phyloP scores from a whole-genome alignment of 2,888 invertebrate species.

The Campoplex nolae region DNA sequence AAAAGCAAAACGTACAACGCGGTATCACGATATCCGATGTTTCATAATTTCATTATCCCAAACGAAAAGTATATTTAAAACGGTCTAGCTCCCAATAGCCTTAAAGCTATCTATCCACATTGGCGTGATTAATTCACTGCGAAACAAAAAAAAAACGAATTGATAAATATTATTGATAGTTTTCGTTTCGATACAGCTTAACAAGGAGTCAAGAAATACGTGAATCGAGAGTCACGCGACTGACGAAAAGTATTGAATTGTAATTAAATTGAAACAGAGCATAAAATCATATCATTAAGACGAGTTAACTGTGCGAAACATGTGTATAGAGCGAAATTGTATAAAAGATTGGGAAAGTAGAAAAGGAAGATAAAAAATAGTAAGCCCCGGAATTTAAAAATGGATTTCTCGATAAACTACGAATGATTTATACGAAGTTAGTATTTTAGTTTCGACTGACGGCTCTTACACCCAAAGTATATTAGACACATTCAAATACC shows the following conservation, averaged over 20 bases:
- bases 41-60: conserved; percentile 40
- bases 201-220: background rate
- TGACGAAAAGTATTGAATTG: conserved; percentile 66
- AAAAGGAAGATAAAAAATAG: conserved; percentile 64
- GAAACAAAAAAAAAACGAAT: background rate
- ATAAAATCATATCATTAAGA: conserved; percentile 73
- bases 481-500: conserved; percentile 47
- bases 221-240: conserved; percentile 14
- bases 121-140: background rate
- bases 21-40: conserved; percentile 48
- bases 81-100: conserved; percentile 13
- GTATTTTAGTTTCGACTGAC: conserved; percentile 78
- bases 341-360: conserved; percentile 59
- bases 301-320: conserved; percentile 63
- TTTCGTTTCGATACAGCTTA: conserved; percentile 25
- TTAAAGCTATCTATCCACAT: conserved; percentile 8
- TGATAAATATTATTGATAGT: background rate
- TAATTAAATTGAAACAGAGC: conserved; percentile 59
- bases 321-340: conserved; percentile 74
- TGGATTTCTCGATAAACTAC: conserved; percentile 62
- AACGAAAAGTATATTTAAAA: conserved; percentile 39
- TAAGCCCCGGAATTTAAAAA: conserved; percentile 53
- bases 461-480: conserved; percentile 81
- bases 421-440: conserved; percentile 70
- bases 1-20: conserved; percentile 44